phyloP scores from a whole-genome alignment of 2,888 invertebrate genomes.

The Brachylomia viminalis region DNA sequence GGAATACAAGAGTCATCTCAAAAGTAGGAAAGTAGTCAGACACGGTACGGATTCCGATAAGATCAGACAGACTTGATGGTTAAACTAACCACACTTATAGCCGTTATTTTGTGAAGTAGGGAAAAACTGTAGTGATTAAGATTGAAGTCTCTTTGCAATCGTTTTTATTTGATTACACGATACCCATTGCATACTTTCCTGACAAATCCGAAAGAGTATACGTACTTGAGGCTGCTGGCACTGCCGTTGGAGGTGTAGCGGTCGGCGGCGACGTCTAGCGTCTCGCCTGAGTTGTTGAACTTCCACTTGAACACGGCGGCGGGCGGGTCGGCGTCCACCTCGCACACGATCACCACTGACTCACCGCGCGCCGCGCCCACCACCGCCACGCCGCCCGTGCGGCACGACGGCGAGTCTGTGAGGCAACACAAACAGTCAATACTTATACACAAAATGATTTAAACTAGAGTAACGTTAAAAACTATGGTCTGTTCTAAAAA shows the following conservation, averaged over 20 bases:
- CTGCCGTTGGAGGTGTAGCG: conserved; percentile 95
- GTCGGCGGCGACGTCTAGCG: conserved; percentile 95
- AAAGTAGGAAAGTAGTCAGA: not conserved
- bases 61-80: not conserved
- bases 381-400: conserved; percentile 93
- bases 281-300: conserved; percentile 98
- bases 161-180: not conserved
- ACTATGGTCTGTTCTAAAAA: not conserved
- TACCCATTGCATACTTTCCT: not conserved
- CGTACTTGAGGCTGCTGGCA: conserved; percentile 92
- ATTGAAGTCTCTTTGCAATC: no score
- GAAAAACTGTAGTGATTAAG: not conserved
- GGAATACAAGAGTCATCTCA: not conserved
- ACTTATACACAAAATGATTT: not conserved
- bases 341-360: conserved; percentile 96
- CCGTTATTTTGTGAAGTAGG: not conserved
- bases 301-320: conserved; percentile 98
- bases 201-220: conserved; percentile 3
- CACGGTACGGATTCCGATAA: not conserved
- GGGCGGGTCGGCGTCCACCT: conserved; percentile 97
- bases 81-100: not conserved
- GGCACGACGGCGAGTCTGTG: conserved; percentile 95
- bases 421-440: not conserved
- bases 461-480: not conserved
- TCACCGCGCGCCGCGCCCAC: conserved; percentile 97